phyloP scores from a whole-genome alignment of 2,113 vertebrate genomes.

The Cariama cristata region DNA sequence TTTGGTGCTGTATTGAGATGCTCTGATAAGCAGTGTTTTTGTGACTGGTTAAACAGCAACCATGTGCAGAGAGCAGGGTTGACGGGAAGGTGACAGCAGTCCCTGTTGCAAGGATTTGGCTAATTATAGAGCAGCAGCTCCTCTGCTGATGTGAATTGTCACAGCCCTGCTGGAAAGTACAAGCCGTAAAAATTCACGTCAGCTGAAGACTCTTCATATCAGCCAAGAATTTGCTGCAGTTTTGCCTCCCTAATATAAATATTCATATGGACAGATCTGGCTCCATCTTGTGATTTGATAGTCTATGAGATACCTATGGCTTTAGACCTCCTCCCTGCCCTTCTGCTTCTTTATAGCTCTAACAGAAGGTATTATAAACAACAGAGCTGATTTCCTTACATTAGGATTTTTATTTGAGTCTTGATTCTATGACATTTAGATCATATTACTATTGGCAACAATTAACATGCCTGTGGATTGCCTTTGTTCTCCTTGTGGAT shows the following conservation, averaged over 20 bases:
- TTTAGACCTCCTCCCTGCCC: not conserved
- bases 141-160: constrained; percentile 19
- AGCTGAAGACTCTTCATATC: not conserved
- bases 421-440: not conserved
- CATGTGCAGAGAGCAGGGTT: not conserved
- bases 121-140: constrained; percentile 25
- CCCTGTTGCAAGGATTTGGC: not conserved
- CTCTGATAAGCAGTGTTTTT: not conserved
- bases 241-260: constrained; percentile 42
- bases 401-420: not conserved
- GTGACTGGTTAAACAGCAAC: not conserved
- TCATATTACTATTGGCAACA: not conserved
- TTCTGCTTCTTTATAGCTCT: not conserved
- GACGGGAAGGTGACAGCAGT: not conserved
- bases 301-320: not conserved
- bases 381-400: not conserved
- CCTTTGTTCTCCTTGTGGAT: not conserved
- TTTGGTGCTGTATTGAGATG: not conserved
- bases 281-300: not conserved
- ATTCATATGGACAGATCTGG: not conserved
- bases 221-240: not conserved
- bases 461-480: not conserved
- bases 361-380: not conserved
- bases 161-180: constrained; percentile 20
- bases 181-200: constrained; percentile 20